Percentiles rank a stretch among this genome's conserved stretches.
These are phyloP conservation scores for Dendrophyllia cribrosa DNA, from an alignment of 64 coral and sea anemone genomes.

Conservation along the genomic window DNA sequence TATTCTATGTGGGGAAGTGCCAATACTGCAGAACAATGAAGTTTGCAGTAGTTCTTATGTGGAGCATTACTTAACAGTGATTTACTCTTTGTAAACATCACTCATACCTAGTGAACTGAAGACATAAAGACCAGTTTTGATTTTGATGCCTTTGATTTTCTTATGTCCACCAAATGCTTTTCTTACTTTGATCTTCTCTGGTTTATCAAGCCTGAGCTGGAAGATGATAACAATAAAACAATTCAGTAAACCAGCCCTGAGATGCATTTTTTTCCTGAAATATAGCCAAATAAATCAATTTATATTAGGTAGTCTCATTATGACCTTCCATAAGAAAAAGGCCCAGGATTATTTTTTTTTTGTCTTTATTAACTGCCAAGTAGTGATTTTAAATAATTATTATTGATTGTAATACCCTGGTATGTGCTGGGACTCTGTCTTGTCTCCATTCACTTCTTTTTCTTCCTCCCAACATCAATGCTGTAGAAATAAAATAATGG, in stretches of 20 bases:
- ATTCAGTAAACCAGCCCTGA: too few species aligned
- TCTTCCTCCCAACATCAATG: constrained; percentile 56
- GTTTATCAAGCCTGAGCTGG: constrained; percentile 77
- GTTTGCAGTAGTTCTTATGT: too few species aligned
- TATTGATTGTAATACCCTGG: constrained; percentile 72
- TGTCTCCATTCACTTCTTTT: constrained; percentile 95
- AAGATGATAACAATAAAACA: neutral
- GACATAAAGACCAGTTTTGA: constrained; percentile 80
- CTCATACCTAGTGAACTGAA: constrained; percentile 86
- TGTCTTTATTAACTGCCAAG: too few species aligned
- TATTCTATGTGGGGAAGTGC: too few species aligned
- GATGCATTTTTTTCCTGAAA: too few species aligned
- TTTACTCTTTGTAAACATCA: neutral
- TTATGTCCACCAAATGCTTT: constrained; percentile 96
- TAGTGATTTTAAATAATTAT: too few species aligned
- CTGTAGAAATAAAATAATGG: neutral
- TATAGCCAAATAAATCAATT: too few species aligned
- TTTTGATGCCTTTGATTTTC: constrained; percentile 89
- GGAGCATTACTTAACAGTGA: too few species aligned
- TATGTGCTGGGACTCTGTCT: constrained; percentile 84
- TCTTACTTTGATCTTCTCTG: constrained; percentile 86
- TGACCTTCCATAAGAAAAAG: too few species aligned
- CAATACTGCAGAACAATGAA: too few species aligned
- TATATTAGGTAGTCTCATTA: too few species aligned
- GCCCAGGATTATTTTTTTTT: too few species aligned